Evolutionary conservation across 2,888 invertebrate genomes (phyloP), one percentile per base, ranked within the genome.

Genomic region (Caenorhabditis sp.): DNA sequence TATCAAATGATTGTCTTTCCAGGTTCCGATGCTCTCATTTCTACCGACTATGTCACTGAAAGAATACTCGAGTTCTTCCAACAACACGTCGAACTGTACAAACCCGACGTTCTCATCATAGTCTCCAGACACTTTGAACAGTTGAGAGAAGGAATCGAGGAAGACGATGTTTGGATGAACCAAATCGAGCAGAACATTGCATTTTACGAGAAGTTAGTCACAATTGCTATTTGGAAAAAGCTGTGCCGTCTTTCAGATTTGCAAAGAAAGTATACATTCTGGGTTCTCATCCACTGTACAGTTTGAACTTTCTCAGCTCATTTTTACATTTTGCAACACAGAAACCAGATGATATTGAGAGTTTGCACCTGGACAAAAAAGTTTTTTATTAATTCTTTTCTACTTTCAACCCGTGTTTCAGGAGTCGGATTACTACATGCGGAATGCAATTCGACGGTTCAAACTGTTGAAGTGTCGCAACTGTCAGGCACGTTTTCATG

Each of bases 361-460:
- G 58, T n/a, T 32, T 69, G 28, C 69, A 69, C 15, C 13, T 69
- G 50, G 53, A 69, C 22, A 20, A 24, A 58, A 28, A 37, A 2
- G 53, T 40, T n/a, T n/a, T n/a, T n/a, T n/a, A n/a, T n/a, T n/a
- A n/a, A n/a, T n/a, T n/a, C n/a, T n/a, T n/a, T n/a, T n/a, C n/a
- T n/a, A n/a, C n/a, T n/a, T n/a, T n/a, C n/a, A n/a, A n/a, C n/a
- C n/a, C n/a, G n/a, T n/a, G n/a, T n/a, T 61, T 61, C 61, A 61
- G 61, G 35, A 32, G n/a, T 58, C 69, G 3, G 69, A 69, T 35
- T 35, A 69, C 0, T 47, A 58, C 20, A 69, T 69, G 69, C 53
- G 50, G 37, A 32, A 69, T 37, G 50, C 60, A 1, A 69, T 32
- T 11, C 58, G 58, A 32, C 47, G 58, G n/a, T 69, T 69, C n/a